Base-by-base conservation (phyloP, 2,113 vertebrate genomes). In the Sigmodon hispidus region DNA sequence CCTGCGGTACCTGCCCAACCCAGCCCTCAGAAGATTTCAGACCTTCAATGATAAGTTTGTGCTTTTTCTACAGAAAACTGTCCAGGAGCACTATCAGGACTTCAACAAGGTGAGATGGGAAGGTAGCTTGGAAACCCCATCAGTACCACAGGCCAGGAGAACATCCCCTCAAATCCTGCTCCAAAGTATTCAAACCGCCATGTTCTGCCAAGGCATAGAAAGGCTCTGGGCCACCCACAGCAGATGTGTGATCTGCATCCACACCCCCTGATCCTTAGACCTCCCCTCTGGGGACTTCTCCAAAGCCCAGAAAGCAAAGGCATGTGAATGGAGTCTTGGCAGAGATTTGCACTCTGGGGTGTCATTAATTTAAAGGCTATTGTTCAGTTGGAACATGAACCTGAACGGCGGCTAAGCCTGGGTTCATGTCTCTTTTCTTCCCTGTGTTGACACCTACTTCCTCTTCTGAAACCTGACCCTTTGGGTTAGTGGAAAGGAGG, bases 1-100 rank as follows among this genome's bases (percentile, higher is more conserved):
- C 8, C 98, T 99, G 2, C 98, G 45, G 0, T 99, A 98, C 88
- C 97, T 99, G 34, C 99, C 99, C 61, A 99, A 81, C 94, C 52
- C 52, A 0, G 0, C 77, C 40, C 99, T 99, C 98, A 97, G 92
- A 6, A 72, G 67, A 6, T 99, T 99, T 61, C 0, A 98, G 4
- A 65, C 17, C 0, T 97, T 99, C 98, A 99, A 99, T 72, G 67
- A 1, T 1, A 98, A 96, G 16, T 98, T 99, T 76, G 8, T 36
- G 26, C 0, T 0, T 0, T 99, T 99, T 85, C 90, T 99, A 43
- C 89, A 98, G 92, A 99, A 97, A 65, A 98, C 98, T 0, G 98
- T 99, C 89, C 97, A 45, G 0, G 98, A 99, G 65, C 99, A 99
- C 97, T 99, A 99, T 0, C 15, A 94, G 72, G 98, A 98, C 8